phyloP scores from a whole-genome alignment of 2,113 vertebrate genomes.

The Megalops atlanticus region DNA sequence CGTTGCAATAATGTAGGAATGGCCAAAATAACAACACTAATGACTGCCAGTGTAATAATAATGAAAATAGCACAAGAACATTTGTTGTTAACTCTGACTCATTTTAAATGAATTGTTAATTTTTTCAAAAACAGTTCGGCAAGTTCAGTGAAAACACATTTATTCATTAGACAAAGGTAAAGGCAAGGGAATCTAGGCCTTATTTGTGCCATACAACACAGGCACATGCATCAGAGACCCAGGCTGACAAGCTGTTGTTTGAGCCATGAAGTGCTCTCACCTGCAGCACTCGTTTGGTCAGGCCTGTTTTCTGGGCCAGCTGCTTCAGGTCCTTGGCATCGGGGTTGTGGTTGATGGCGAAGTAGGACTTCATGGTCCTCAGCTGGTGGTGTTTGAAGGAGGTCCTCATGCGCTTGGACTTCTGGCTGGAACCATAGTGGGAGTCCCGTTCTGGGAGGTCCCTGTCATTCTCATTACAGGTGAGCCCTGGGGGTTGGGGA shows the following conservation, averaged over 20 bases:
- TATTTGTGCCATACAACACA: no score
- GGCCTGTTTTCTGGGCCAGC: constrained; percentile 96
- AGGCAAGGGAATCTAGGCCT: no score
- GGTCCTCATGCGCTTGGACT: constrained; percentile 97
- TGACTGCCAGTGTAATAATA: no score
- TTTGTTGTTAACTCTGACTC: no score
- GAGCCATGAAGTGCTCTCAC: constrained; percentile 75
- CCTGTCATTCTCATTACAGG: constrained; percentile 93
- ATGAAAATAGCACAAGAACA: no score
- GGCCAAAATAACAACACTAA: no score
- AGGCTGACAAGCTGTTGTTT: no score
- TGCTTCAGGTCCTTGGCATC: constrained; percentile 99
- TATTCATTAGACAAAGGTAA: no score
- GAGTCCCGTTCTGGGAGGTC: constrained; percentile 96
- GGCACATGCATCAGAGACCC: not conserved
- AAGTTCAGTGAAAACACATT: no score
- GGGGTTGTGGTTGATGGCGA: constrained; percentile 98
- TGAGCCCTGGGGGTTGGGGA: constrained; percentile 74
- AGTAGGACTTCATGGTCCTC: constrained; percentile 99
- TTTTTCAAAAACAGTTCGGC: no score
- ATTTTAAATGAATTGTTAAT: no score
- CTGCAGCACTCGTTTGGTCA: constrained; percentile 97
- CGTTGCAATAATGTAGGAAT: no score
- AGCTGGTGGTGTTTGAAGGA: constrained; percentile 99
- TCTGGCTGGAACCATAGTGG: constrained; percentile 93